A percentile compares a stretch with the other conserved stretches of the same genome.
Conservation (phyloP, 2,888 invertebrate genomes). For the Asteroscopus sphinx region DNA sequence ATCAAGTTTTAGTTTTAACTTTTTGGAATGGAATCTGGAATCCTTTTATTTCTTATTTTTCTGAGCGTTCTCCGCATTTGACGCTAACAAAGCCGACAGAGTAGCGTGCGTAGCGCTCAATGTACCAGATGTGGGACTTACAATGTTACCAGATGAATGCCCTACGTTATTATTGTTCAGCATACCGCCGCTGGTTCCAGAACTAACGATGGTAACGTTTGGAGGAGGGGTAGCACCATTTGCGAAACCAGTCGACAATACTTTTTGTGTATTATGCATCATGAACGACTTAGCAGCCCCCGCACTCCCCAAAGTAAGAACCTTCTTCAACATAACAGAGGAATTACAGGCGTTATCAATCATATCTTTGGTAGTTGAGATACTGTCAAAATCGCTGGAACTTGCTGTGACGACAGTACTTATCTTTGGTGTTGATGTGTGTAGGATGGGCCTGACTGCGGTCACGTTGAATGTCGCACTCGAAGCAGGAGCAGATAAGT, state of each 20-base stretch:
- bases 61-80: conserved; percentile 63
- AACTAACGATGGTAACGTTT: conserved; percentile 86
- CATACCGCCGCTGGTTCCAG: conserved; percentile 76
- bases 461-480: conserved; percentile 82
- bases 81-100: conserved; percentile 81
- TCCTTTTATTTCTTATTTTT: conserved; percentile 55
- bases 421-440: conserved; percentile 79
- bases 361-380: conserved; percentile 87
- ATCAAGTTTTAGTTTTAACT: conserved; percentile 42
- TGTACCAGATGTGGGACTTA: conserved; percentile 79
- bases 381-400: conserved; percentile 79
- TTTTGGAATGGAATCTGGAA: conserved; percentile 45
- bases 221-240: conserved; percentile 84
- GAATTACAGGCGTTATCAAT: conserved; percentile 88
- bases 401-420: conserved; percentile 74
- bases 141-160: conserved; percentile 70
- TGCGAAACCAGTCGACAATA: conserved; percentile 84
- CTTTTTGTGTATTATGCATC: conserved; percentile 88
- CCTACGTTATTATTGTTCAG: conserved; percentile 69
- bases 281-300: conserved; percentile 85
- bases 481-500: conserved; percentile 69
- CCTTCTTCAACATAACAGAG: conserved; percentile 87
- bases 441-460: conserved; percentile 75
- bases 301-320: conserved; percentile 84
- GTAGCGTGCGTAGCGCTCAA: conserved; percentile 87